phyloP scores from a whole-genome alignment of 2,888 invertebrate species.

The Tachina grossa region DNA sequence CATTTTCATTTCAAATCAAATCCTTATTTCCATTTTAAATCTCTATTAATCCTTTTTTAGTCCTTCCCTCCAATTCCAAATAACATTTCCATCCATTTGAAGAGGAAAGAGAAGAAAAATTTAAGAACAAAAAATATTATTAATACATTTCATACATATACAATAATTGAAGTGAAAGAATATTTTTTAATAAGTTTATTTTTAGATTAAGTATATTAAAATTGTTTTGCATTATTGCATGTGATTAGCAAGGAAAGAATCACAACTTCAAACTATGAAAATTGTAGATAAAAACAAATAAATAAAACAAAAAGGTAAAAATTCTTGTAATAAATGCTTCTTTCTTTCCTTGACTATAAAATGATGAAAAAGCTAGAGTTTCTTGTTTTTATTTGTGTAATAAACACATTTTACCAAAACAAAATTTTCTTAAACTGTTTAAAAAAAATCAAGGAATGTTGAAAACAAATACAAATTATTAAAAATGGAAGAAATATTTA shows the following conservation, averaged over 20 bases:
- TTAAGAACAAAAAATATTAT: conserved; percentile 66
- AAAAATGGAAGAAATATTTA: neutral
- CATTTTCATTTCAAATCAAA: conserved; percentile 54
- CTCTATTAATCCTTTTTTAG: conserved; percentile 68
- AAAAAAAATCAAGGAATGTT: conserved; percentile 66
- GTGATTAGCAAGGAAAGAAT: conserved; percentile 44
- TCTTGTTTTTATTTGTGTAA: conserved; percentile 9
- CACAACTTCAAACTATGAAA: conserved; percentile 3
- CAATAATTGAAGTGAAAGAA: conserved; percentile 38
- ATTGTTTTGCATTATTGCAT: conserved; percentile 21
- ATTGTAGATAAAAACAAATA: neutral
- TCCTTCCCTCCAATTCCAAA: conserved; percentile 70
- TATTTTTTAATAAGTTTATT: conserved; percentile 32
- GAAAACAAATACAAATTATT: conserved; percentile 24
- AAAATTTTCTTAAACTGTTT: conserved; percentile 25
- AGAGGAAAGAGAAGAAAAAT: conserved; percentile 72
- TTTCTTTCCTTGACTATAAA: conserved; percentile 26
- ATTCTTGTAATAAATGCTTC: neutral
- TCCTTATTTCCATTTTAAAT: conserved; percentile 64
- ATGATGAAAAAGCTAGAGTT: neutral
- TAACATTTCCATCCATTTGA: conserved; percentile 70
- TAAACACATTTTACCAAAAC: conserved; percentile 28
- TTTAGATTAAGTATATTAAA: conserved; percentile 39
- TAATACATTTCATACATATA: conserved; percentile 54
- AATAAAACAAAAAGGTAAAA: no score